These are phyloP conservation scores for Ophioderma brevispina DNA, from an alignment of 35 echinoderm and acorn worm species.

Conservation along the genomic window DNA sequence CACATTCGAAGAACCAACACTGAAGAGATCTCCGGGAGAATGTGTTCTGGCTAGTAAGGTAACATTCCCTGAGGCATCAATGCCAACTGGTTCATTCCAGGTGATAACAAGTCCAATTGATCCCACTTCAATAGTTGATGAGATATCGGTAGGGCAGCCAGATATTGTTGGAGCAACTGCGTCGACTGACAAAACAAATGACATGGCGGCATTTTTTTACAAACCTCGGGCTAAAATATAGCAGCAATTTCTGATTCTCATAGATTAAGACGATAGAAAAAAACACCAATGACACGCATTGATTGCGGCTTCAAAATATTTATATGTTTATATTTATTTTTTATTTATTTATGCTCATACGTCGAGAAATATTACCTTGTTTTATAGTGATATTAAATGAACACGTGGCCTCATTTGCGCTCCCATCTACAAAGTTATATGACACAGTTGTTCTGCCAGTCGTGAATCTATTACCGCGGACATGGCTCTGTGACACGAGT, in stretches of 20 bases:
- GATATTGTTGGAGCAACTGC: not conserved
- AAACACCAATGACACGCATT: too few species aligned
- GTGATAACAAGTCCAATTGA: not conserved
- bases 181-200: not conserved
- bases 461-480: constrained; percentile 49
- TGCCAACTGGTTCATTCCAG: not conserved
- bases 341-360: too few species aligned
- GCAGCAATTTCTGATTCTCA: too few species aligned
- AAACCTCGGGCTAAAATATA: too few species aligned
- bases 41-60: not conserved
- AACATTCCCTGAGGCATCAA: not conserved
- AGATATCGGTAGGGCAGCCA: not conserved
- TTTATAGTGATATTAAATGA: constrained; percentile 56
- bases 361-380: not conserved
- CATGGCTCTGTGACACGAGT: constrained; percentile 3
- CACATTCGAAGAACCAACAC: not conserved
- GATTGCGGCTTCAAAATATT: too few species aligned
- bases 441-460: constrained; percentile 56
- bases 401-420: constrained; percentile 56
- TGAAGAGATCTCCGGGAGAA: not conserved
- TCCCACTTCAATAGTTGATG: not conserved
- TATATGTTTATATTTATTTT: too few species aligned
- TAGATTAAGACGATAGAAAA: too few species aligned
- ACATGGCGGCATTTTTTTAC: too few species aligned
- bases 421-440: constrained; percentile 62